Evolutionary conservation across 2,113 vertebrate genomes (phyloP), one percentile per base, ranked within the genome.

Genomic region (Alethe castanea): DNA sequence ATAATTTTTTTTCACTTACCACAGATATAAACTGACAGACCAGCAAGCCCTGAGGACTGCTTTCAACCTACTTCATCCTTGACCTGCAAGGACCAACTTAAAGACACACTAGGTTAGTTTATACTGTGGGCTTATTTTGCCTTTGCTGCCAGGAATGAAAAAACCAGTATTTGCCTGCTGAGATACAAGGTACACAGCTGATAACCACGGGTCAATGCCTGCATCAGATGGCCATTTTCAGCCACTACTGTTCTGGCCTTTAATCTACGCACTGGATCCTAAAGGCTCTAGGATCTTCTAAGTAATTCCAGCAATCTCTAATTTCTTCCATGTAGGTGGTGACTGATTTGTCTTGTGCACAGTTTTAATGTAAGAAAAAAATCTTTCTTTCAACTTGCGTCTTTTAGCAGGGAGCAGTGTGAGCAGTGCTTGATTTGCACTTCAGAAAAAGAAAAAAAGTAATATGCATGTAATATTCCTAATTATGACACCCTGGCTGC

Each of bases 41-140:
- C 0, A 0, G 45, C 59, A 94, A 94, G 62, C 71, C 87, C 90
- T 52, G 78, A 94, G 74, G 94, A 90, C 71, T 86, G 25, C 67
- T 90, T 87, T 60, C 90, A 95, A 90, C 71, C 81, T 90, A 92
- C 57, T 91, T 94, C 81, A 94, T 66, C 67, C 78, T 47, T 77
- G 74, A 85, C 87, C 78, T 73, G 67, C 54, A 88, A 94, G 71
- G 70, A 66, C 48, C 87, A 82, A 61, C 71, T 79, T 85, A 35
- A 91, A 94, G 84, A 56, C 59, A 81, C 35, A 77, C 33, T 50
- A 47, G 35, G 26, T 86, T 89, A 53, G 25, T 64, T 88, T 73
- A 35, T 24, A 86, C 45, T 48, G 45, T 38, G 72, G 53, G 40
- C 36, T 91, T 71, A 66, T 69, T 92, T 76, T 87, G 36, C 14